Evolutionary conservation across 1,140 invertebrate species (phyloP).

Genomic region (Aricia agestis): DNA sequence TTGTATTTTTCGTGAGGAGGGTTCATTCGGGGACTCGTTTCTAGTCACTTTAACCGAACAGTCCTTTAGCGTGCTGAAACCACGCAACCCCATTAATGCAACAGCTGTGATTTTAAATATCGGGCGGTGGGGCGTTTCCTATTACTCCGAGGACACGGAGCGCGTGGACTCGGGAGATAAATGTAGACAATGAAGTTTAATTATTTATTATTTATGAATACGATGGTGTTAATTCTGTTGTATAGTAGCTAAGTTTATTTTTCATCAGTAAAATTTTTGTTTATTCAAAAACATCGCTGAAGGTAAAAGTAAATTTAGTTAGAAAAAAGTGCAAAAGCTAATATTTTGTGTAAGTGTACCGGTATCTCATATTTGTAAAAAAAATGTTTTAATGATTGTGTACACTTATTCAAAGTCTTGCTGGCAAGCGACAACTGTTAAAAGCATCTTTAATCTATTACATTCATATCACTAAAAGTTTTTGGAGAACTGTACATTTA

Average conservation of each 20-base stretch:
- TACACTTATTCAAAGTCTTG: too few relatives aligned
- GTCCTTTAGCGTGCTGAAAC: conserved; percentile 53
- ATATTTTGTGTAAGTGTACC: not conserved
- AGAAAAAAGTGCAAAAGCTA: not conserved
- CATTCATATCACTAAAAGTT: too few relatives aligned
- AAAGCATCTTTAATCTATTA: too few relatives aligned
- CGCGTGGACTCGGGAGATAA: conserved; percentile 35
- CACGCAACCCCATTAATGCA: conserved; percentile 38
- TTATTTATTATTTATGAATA: conserved; percentile 55
- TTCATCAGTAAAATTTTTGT: not conserved
- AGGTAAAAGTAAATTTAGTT: not conserved
- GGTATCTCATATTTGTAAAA: not conserved
- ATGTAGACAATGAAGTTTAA: conserved; percentile 53
- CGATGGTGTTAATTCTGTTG: conserved; percentile 27
- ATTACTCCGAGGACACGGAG: conserved; percentile 34
- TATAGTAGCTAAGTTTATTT: conserved; percentile 28
- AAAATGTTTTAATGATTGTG: too few relatives aligned
- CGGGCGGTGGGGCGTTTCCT: conserved; percentile 37
- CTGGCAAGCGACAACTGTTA: too few relatives aligned
- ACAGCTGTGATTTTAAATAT: conserved; percentile 52
- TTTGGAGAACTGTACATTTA: too few relatives aligned
- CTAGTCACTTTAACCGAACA: conserved; percentile 53
- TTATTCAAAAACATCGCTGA: not conserved
- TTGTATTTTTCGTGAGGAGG: conserved; percentile 68
- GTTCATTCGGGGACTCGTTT: conserved; percentile 39